phyloP scores from a whole-genome alignment of 2,113 vertebrate species.

The Ovis aries region DNA sequence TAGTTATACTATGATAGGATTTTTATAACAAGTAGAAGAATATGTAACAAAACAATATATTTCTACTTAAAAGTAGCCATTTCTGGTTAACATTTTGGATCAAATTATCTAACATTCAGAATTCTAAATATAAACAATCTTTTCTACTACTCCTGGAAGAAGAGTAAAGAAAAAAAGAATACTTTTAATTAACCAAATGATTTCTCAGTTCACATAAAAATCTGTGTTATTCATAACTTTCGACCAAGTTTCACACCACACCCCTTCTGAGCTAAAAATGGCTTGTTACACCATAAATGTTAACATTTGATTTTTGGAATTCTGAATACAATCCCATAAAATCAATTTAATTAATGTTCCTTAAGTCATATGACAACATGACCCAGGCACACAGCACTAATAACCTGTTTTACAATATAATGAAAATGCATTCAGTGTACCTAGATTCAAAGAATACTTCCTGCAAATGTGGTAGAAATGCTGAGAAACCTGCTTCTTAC shows the following conservation, averaged over 20 bases:
- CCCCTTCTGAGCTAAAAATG: background rate
- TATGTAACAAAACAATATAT: background rate
- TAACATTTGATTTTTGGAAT: background rate
- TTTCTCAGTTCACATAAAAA: constrained; percentile 15
- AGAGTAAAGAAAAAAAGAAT: background rate
- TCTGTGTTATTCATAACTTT: background rate
- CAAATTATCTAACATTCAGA: constrained; percentile 11
- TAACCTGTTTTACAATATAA: background rate
- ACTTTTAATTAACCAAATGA: background rate
- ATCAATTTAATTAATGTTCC: background rate
- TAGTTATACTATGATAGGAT: background rate
- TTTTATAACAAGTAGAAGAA: background rate
- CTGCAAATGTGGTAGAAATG: background rate
- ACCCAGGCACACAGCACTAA: background rate
- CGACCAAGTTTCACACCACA: background rate
- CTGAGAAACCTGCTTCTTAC: background rate
- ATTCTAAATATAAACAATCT: constrained; percentile 15
- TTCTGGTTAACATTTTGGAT: constrained; percentile 9
- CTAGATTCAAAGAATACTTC: constrained; percentile 1
- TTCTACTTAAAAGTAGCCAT: background rate
- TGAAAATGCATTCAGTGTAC: background rate
- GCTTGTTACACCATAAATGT: background rate
- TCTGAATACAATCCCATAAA: background rate
- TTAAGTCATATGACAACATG: background rate
- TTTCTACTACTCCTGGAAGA: background rate